Base-by-base conservation (phyloP, 2,113 vertebrate species). In the Hiodon tergisus region DNA sequence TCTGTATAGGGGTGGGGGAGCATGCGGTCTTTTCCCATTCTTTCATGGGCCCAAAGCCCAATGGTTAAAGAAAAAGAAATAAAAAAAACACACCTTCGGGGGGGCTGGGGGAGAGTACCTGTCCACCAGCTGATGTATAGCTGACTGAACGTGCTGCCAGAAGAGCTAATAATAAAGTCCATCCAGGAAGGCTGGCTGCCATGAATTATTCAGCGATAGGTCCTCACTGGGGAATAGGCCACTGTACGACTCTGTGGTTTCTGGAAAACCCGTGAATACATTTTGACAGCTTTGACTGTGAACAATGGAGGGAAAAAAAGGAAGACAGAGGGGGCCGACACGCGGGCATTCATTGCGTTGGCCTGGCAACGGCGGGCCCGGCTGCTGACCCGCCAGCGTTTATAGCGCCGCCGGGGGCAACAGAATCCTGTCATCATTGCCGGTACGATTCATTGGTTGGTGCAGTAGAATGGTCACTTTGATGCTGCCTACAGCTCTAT, bases 121-220 rank as follows among this genome's bases (percentile, higher is more conserved):
- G 31, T 31, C 31, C 31, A 31, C 31, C 31, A 31, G 31, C 31
- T 31, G 31, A 31, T 31, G 31, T 8, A 66, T 48, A 10, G 54
- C 46, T 3, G 31, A n/a, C 46, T 16, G 46, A 48, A 10, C 8
- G 3, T 66, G 63, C 63, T 66, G 63, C 63, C 63, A 66, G 63
- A 4, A 46, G 63, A 66, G 63, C 63, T 66, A 66, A 66, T 66
- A 66, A 66, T 66, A 66, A 66, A 66, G 63, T 8, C 16, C 63
- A 48, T 47, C 4, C 8, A 3, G 63, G 63, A 57, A 47, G 31
- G 31, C 5, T 46, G 63, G 63, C 63, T 47, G 31, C 63, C 63
- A 66, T 66, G 63, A 46, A 66, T 66, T 66, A 66, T 66, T 46
- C 63, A 66, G 9, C 31, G 14, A 1, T 1, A 16, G 63, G 16